phyloP scores from a whole-genome alignment of 2,888 invertebrate genomes.

The Carcina quercana region DNA sequence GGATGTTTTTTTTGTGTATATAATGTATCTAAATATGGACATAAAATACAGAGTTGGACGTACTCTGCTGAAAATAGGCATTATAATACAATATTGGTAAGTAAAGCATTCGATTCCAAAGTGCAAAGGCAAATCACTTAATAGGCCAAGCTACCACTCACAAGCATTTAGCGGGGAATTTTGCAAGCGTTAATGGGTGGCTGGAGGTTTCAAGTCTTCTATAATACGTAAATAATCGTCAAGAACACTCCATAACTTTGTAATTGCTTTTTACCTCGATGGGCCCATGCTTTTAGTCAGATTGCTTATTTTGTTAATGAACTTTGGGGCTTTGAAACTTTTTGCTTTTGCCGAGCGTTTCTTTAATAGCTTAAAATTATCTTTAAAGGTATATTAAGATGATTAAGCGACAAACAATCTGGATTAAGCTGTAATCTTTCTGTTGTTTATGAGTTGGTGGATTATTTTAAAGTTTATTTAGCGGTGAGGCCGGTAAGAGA shows the following conservation, averaged over 20 bases:
- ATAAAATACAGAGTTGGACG: too few species aligned
- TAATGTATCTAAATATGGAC: too few species aligned
- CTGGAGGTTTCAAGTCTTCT: conserved; percentile 26
- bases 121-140: too few species aligned
- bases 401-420: conserved; percentile 22
- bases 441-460: too few species aligned
- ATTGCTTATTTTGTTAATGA: conserved; percentile 68
- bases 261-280: conserved; percentile 61
- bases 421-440: background rate
- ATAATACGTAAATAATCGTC: conserved; percentile 51
- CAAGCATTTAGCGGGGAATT: conserved; percentile 18
- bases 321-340: conserved; percentile 46
- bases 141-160: too few species aligned
- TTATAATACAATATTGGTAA: too few species aligned
- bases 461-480: too few species aligned
- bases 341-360: conserved; percentile 35
- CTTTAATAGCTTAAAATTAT: conserved; percentile 41
- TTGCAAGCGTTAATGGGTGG: conserved; percentile 19
- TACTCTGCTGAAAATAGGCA: too few species aligned
- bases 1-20: too few species aligned
- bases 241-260: conserved; percentile 56
- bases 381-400: conserved; percentile 30
- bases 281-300: conserved; percentile 58
- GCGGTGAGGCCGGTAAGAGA: too few species aligned
- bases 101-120: too few species aligned